phyloP scores from a whole-genome alignment of 2,888 invertebrate species.

The Germaria angustata region DNA sequence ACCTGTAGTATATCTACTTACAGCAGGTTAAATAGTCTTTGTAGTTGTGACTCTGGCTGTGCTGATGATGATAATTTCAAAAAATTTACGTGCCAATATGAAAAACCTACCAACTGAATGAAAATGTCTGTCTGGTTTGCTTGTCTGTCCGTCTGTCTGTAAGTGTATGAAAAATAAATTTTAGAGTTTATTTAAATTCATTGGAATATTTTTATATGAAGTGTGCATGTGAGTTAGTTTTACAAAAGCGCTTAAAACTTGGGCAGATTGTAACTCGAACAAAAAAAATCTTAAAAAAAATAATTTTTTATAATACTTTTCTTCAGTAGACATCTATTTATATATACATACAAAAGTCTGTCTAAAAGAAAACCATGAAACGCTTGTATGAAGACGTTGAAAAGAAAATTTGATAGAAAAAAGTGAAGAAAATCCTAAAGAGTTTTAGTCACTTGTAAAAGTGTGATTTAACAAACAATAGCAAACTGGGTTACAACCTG shows the following conservation, averaged over 20 bases:
- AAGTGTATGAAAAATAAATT: not conserved
- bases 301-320: no score
- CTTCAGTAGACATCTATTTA: not conserved
- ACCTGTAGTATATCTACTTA: not conserved
- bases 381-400: constrained; percentile 2
- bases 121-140: not conserved
- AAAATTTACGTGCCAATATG: constrained; percentile 64
- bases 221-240: not conserved
- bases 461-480: constrained; percentile 66
- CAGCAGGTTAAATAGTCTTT: constrained; percentile 33
- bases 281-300: no score
- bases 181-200: constrained; percentile 25
- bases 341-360: not conserved
- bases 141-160: not conserved
- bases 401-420: constrained; percentile 6
- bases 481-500: constrained; percentile 65
- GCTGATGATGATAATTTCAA: constrained; percentile 56
- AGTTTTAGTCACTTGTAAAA: constrained; percentile 59
- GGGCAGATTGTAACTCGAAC: no score
- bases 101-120: constrained; percentile 20
- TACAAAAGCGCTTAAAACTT: not conserved
- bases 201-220: not conserved
- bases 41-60: constrained; percentile 7
- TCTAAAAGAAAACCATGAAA: constrained; percentile 22
- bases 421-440: constrained; percentile 16